These are phyloP conservation scores for Pteropus rufus DNA, from an alignment of 2,797 vertebrate species.

Conservation along the genomic window DNA sequence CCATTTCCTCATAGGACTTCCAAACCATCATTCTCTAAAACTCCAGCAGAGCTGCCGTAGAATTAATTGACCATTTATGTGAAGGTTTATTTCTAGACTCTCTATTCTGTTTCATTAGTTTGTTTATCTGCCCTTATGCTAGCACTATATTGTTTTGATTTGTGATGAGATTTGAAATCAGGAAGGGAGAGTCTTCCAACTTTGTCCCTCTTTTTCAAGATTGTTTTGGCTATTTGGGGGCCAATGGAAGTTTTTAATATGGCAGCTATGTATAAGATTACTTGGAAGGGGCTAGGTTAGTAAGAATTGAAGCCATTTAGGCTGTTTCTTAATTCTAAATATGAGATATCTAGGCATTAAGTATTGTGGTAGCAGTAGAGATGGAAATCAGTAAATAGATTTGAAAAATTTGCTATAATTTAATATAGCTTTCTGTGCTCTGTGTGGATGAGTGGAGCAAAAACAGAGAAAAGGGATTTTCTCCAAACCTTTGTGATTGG, in stretches of 20 bases:
- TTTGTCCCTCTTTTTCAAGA: background rate
- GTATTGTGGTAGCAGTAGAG: background rate
- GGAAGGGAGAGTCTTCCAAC: background rate
- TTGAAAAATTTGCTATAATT: background rate
- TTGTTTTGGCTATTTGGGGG: background rate
- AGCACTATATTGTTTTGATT: background rate
- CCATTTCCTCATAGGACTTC: background rate
- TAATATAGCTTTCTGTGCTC: background rate
- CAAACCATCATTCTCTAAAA: background rate
- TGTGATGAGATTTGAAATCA: slow-evolving; percentile 30
- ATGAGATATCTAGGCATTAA: background rate
- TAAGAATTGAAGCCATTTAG: background rate
- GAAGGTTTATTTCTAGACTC: background rate
- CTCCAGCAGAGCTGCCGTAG: background rate
- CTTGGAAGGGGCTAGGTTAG: background rate
- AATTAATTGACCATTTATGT: background rate
- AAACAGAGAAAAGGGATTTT: background rate
- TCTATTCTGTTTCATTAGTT: background rate
- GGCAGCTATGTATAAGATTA: background rate
- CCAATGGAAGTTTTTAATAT: background rate
- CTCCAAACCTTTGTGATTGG: background rate
- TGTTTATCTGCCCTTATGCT: background rate
- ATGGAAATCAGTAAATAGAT: background rate
- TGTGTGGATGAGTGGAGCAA: background rate
- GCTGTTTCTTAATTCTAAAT: background rate